These are phyloP conservation scores for Sminthopsis crassicaudata DNA, from an alignment of 2,113 vertebrate genomes.

Conservation along the genomic window DNA sequence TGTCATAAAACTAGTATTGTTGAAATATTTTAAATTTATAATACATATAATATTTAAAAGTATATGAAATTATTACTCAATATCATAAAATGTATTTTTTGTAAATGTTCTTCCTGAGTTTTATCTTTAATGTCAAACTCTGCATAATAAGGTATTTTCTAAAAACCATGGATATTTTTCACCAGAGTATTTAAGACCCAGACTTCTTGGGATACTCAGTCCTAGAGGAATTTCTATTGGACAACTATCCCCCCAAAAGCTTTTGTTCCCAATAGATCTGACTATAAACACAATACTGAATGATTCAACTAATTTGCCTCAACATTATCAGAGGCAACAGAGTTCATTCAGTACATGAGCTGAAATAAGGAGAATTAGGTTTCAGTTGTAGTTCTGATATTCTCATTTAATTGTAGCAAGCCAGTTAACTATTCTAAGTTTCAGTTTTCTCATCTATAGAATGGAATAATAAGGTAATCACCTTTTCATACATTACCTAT, in stretches of 20 bases:
- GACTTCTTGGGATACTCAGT: background rate
- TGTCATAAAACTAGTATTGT: background rate
- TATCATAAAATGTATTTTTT: background rate
- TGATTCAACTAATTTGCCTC: background rate
- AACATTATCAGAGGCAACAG: background rate
- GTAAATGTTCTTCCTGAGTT: background rate
- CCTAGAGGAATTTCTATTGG: background rate
- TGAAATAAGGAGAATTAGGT: background rate
- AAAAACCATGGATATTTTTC: background rate
- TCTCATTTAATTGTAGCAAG: background rate
- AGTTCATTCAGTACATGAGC: background rate
- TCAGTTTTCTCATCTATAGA: background rate
- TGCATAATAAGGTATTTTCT: background rate
- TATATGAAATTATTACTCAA: background rate
- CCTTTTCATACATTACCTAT: background rate
- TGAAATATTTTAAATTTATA: background rate
- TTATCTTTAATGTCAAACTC: background rate
- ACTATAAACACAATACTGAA: background rate
- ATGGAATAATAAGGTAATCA: background rate
- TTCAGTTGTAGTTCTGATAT: background rate
- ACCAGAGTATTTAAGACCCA: background rate
- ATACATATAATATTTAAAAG: background rate
- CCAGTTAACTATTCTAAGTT: background rate
- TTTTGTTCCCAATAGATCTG: background rate
- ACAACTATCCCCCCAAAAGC: background rate